These are phyloP conservation scores for Lordiphosa collinella DNA, from an alignment of 1,140 invertebrate genomes.

Conservation along the genomic window DNA sequence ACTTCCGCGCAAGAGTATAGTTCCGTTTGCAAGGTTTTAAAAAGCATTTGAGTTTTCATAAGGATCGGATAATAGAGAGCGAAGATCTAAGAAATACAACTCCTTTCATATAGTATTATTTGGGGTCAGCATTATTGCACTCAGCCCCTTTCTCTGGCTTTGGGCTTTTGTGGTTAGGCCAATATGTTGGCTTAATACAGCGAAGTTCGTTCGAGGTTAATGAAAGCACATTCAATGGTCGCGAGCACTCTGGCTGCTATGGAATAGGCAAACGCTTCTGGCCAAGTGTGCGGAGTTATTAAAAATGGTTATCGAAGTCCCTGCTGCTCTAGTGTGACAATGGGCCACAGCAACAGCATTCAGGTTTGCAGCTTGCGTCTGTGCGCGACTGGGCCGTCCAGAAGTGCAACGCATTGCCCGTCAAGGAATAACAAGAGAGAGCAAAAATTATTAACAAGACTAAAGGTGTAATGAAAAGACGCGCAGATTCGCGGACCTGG, in stretches of 20 bases:
- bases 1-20: no score
- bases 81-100: no score
- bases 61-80: no score
- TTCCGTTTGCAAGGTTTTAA: no score
- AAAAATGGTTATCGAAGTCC: conserved; percentile 2
- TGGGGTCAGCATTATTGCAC: no score
- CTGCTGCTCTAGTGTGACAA: neutral
- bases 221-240: no score
- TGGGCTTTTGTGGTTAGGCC: no score
- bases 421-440: conserved; percentile 32
- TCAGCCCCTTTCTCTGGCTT: no score
- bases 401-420: conserved; percentile 13
- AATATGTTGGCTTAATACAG: no score
- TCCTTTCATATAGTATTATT: no score
- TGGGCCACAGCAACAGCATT: neutral
- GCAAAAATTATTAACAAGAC: conserved; percentile 49
- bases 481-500: conserved; percentile 22
- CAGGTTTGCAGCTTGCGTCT: conserved; percentile 1
- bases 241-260: neutral
- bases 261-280: neutral
- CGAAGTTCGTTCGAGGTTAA: no score
- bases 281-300: neutral
- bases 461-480: conserved; percentile 54
- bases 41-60: no score
- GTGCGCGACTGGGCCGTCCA: neutral